A percentile compares a stretch with the other conserved stretches of the same genome.
Evolutionary conservation across 2,888 invertebrate species (phyloP).

Genomic region (Leucophora obtusa): DNA sequence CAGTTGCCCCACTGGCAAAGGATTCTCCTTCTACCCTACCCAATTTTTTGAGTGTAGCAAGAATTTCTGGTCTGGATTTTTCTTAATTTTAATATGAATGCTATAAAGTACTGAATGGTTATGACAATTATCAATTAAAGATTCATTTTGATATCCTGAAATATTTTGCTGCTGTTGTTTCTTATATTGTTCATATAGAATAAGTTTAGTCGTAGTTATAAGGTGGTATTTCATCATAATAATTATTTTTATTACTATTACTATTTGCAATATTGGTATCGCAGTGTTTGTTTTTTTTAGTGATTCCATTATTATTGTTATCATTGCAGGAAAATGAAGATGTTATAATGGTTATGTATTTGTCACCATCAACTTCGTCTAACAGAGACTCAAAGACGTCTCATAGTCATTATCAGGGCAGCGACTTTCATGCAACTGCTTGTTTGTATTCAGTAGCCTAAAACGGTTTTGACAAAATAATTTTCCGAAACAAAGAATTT

Average conservation of each 20-base stretch:
- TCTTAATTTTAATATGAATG: slow-evolving; percentile 10
- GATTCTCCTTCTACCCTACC: no score
- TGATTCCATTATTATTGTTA: slow-evolving; percentile 37
- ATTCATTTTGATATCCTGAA: background rate
- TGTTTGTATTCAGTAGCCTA: no score
- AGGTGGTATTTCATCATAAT: slow-evolving; percentile 31
- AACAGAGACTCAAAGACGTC: slow-evolving; percentile 55
- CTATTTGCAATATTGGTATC: slow-evolving; percentile 58
- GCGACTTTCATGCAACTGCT: no score
- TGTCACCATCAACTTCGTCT: slow-evolving; percentile 42
- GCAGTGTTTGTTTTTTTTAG: slow-evolving; percentile 38
- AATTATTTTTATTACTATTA: slow-evolving; percentile 40
- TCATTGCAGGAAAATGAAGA: slow-evolving; percentile 32
- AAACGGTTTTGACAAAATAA: no score
- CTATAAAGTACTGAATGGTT: background rate
- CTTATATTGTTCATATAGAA: slow-evolving; percentile 29
- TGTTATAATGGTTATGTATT: slow-evolving; percentile 48
- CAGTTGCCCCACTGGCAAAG: no score
- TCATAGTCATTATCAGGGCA: no score
- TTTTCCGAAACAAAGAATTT: no score
- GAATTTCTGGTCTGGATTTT: no score
- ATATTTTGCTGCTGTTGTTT: slow-evolving; percentile 3
- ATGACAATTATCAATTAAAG: slow-evolving; percentile 25
- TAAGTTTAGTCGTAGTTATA: slow-evolving; percentile 36
- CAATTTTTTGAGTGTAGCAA: no score